These are phyloP conservation scores for Pyralis farinalis DNA, from an alignment of 2,888 invertebrate genomes.

Conservation along the genomic window DNA sequence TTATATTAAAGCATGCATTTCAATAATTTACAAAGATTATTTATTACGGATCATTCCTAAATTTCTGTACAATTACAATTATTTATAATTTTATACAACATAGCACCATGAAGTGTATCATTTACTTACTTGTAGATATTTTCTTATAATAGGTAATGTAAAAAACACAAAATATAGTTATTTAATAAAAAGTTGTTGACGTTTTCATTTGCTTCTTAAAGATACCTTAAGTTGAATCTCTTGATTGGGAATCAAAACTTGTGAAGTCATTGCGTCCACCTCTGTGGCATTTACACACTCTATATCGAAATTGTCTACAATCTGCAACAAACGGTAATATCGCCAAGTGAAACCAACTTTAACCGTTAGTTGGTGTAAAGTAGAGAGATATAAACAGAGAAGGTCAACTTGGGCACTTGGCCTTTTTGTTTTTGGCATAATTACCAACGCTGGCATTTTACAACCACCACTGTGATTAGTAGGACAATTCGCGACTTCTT, in stretches of 20 bases:
- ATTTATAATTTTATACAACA: not conserved
- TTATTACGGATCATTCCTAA: not conserved
- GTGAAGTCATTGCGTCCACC: constrained; percentile 74
- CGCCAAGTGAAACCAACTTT: too few species aligned
- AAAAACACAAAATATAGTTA: constrained; percentile 8
- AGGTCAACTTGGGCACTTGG: too few species aligned
- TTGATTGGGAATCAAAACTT: constrained; percentile 79
- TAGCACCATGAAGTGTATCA: not conserved
- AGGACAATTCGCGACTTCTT: too few species aligned
- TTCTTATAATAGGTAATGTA: not conserved
- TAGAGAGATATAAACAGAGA: too few species aligned
- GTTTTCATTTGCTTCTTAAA: constrained; percentile 22
- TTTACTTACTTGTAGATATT: not conserved
- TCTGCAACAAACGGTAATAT: constrained; percentile 70
- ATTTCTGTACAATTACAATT: too few species aligned
- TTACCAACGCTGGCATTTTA: too few species aligned
- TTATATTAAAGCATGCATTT: constrained; percentile 3
- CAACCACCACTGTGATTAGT: too few species aligned
- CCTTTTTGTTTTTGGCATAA: too few species aligned
- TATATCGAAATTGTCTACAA: constrained; percentile 75
- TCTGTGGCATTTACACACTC: constrained; percentile 63
- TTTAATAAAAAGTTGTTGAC: constrained; percentile 5
- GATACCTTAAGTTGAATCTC: constrained; percentile 58
- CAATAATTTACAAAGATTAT: constrained; percentile 10
- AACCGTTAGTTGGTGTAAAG: too few species aligned